Evolutionary conservation across 2,113 vertebrate genomes (phyloP), one percentile per base, ranked within the genome.

Genomic region (Cariama cristata): DNA sequence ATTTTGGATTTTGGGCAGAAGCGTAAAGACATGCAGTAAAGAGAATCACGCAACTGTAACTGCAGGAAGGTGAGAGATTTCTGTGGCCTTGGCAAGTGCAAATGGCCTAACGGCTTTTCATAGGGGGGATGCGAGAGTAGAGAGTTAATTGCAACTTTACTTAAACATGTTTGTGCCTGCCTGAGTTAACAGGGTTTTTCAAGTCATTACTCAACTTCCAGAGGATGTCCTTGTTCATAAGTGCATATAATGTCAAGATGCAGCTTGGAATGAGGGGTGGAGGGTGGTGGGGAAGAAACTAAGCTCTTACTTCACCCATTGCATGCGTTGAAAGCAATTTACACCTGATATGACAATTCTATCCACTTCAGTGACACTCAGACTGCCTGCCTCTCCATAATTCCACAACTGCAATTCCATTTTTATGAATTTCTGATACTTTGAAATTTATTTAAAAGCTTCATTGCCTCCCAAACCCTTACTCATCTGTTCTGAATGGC

Each of bases 1-100:
- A 63, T 73, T 83, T 66, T 80, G 45, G 40, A 59, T 67, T 93
- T 94, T 63, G 91, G 63, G 79, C 53, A 89, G 68, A 47, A 79
- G 26, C 40, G 14, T 60, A 81, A 94, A 95, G 44, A 58, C 27
- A 28, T 13, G 22, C n/a, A 81, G 53, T 28, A 75, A 66, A 56
- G 58, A 96, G 59, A 94, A 79, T 67, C 69, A 64, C 72, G 64
- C 62, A 19, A 27, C n/a, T 66, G 33, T 86, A 93, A 53, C 0
- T 82, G 67, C 72, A 95, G 27, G 33, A 92, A 89, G 68, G 80
- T 56, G 38, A 90, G 68, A 92, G 27, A 85, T 71, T 86, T 92
- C 56, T 60, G 11, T 0, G 8, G 84, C 75, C 63, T 68, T 45
- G 52, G 58, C 33, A 90, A 91, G 94, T 82, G 60, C 84, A 93